Base-by-base conservation (phyloP, 2,888 invertebrate genomes). In the Horisme vitalbata region DNA sequence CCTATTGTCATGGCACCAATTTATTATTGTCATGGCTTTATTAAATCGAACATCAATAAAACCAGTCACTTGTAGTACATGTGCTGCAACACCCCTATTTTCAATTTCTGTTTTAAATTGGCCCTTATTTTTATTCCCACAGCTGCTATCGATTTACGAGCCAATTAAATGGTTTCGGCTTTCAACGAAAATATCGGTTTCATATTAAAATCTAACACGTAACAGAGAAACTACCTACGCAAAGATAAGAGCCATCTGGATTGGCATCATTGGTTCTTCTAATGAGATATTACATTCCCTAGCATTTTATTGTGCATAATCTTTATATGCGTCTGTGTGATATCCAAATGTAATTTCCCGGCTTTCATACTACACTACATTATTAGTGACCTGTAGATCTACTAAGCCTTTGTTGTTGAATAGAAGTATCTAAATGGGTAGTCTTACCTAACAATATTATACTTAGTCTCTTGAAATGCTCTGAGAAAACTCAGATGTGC, bases 101-200 rank as follows among this genome's bases (percentile, higher is more conserved):
- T 73, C 72, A 75, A 77, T 80, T 77, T 73, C 72, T 74, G n/a
- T 50, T 75, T 76, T 75, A 80, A 81, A 83, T 81, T 75, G 79
- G 71, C 75, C 73, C 75, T 78, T 79, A 79, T 76, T 75, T 79
- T 81, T 68, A 79, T 81, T 79, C 74, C 59, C 71, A 73, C 83
- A 78, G 81, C 77, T 77, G 68, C 70, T 75, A 75, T 79, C 76
- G 78, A 79, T 83, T 82, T 80, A 80, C 75, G 76, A 75, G 65
- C 77, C 85, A 85, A 86, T 86, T 83, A 80, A 77, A 75, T 60
- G 55, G 68, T 31, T 49, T 53, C 56, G 50, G 49, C 48, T 54
- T 48, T 34, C 24, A 38, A 54, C 51, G 35, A 45, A 53, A 57
- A 55, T 55, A 55, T 55, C 46, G 52, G 41, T 48, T 48, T 45